These are phyloP conservation scores for Lordiphosa stackelbergi DNA, from an alignment of 1,140 invertebrate species.

Conservation along the genomic window DNA sequence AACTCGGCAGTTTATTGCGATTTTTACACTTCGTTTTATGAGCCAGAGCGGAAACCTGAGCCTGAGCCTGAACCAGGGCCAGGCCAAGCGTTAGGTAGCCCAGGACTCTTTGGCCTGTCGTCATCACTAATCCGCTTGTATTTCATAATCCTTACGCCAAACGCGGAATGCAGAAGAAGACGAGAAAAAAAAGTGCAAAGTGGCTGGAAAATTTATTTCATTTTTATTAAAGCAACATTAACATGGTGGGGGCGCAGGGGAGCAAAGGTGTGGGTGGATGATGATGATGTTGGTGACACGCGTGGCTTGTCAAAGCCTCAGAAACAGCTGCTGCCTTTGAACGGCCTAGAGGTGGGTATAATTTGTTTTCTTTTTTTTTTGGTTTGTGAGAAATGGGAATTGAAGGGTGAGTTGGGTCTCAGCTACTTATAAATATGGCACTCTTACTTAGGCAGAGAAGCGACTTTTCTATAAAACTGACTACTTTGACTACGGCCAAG, in stretches of 20 bases:
- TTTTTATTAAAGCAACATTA: constrained; percentile 40
- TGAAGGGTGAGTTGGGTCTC: too few relatives aligned
- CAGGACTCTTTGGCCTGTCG: constrained; percentile 11
- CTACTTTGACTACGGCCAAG: too few relatives aligned
- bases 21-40: constrained; percentile 53
- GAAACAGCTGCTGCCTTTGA: constrained; percentile 15
- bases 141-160: constrained; percentile 67
- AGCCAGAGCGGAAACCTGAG: constrained; percentile 27
- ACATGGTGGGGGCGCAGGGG: constrained; percentile 1
- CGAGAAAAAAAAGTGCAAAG: constrained; percentile 53
- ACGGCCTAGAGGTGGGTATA: constrained; percentile 30
- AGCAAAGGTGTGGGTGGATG: constrained; percentile 10
- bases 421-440: too few relatives aligned
- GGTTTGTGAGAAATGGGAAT: background rate
- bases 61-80: constrained; percentile 4
- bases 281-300: constrained; percentile 43
- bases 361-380: constrained; percentile 27
- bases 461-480: too few relatives aligned
- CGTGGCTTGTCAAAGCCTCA: constrained; percentile 61
- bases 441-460: too few relatives aligned
- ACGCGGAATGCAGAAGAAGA: constrained; percentile 31
- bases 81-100: constrained; percentile 2
- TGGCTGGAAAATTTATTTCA: constrained; percentile 63
- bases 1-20: constrained; percentile 51
- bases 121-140: constrained; percentile 66